Conservation (phyloP, 2,888 invertebrate species). For the Galeruca laticollis region DNA sequence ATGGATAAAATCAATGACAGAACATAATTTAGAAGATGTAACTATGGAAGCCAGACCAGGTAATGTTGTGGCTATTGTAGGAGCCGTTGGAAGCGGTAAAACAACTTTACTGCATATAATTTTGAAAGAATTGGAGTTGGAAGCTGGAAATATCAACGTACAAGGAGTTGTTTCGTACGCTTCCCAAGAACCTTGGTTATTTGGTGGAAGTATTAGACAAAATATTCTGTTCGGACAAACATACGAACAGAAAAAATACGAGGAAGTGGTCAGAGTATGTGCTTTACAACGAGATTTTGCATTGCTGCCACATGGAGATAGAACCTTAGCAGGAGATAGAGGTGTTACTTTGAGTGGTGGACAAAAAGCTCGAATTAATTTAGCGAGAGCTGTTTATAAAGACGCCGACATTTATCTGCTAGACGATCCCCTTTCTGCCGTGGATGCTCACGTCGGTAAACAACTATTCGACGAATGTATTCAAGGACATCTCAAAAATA, state of each 20-base stretch:
- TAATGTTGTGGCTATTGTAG: constrained; percentile 67
- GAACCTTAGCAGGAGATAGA: constrained; percentile 81
- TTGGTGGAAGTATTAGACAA: constrained; percentile 85
- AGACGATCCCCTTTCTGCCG: constrained; percentile 91
- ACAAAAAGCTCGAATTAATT: constrained; percentile 87
- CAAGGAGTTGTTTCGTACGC: constrained; percentile 62
- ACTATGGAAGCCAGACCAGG: constrained; percentile 36
- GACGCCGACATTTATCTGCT: constrained; percentile 87
- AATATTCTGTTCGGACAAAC: constrained; percentile 90
- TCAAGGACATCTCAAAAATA: constrained; percentile 71
- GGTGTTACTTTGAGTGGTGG: constrained; percentile 82
- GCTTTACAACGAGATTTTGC: constrained; percentile 79
- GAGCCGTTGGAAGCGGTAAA: constrained; percentile 77
- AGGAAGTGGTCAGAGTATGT: constrained; percentile 76
- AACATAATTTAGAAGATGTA: constrained; percentile 42
- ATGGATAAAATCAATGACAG: constrained; percentile 42
- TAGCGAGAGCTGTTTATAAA: constrained; percentile 87
- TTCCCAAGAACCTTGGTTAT: constrained; percentile 88
- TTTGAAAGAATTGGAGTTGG: constrained; percentile 78
- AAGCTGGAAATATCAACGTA: constrained; percentile 67
- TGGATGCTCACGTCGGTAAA: constrained; percentile 88
- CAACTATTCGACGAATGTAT: constrained; percentile 88
- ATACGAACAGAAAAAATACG: constrained; percentile 76
- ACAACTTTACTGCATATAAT: constrained; percentile 69
- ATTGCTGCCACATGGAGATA: constrained; percentile 81